Evolutionary conservation across 2,797 vertebrate genomes (phyloP).

Genomic region (Aphelocoma californica): DNA sequence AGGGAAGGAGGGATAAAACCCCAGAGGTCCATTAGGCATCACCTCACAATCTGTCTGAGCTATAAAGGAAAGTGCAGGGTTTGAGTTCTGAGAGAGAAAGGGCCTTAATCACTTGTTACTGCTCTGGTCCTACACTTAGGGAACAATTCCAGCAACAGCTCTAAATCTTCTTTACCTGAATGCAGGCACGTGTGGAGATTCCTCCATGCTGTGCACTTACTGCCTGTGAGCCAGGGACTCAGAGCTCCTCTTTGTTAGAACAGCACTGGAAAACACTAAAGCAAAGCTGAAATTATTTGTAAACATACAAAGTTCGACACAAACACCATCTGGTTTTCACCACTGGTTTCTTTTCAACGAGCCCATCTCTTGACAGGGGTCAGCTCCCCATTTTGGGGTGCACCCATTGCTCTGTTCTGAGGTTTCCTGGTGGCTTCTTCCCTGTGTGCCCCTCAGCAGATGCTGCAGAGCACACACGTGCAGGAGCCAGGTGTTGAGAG

Average conservation of each 20-base stretch:
- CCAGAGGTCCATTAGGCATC: neutral
- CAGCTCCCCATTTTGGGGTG: neutral
- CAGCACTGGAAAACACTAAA: neutral
- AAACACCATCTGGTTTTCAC: slow-evolving; percentile 26
- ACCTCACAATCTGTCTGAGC: neutral
- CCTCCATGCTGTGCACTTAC: neutral
- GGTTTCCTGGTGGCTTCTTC: neutral
- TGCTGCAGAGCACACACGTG: neutral
- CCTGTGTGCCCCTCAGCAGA: neutral
- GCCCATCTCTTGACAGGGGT: neutral
- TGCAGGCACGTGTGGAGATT: neutral
- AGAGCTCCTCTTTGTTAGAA: neutral
- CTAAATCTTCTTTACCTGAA: neutral
- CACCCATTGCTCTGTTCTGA: neutral
- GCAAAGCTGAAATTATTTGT: neutral
- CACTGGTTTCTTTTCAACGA: neutral
- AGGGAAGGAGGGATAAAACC: neutral
- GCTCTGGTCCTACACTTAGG: neutral
- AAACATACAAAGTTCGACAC: neutral
- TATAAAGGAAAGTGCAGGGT: neutral
- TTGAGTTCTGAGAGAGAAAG: neutral
- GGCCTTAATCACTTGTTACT: neutral
- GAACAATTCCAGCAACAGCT: neutral
- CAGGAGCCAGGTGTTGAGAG: neutral
- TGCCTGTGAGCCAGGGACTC: neutral